Conservation (phyloP, 2,113 vertebrate species). For the Mus pahari region DNA sequence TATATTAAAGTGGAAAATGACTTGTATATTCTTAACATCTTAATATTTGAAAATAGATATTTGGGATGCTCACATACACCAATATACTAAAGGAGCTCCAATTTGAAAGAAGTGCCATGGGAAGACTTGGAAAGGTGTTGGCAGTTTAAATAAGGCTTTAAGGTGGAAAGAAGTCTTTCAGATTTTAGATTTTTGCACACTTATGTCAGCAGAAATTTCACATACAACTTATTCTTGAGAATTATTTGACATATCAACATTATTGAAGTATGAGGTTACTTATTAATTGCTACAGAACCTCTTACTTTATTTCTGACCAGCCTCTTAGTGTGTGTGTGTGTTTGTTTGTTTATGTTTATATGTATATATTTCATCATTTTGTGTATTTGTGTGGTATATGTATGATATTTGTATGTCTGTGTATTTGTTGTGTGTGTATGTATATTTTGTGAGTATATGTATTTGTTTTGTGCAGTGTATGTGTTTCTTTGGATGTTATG, state of each 20-base stretch:
- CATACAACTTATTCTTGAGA: background rate
- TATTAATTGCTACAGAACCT: background rate
- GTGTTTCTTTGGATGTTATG: too few relatives aligned
- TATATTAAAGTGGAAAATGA: background rate
- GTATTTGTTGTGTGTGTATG: too few relatives aligned
- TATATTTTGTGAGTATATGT: too few relatives aligned
- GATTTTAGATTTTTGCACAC: background rate
- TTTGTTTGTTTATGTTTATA: background rate
- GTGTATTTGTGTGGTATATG: background rate
- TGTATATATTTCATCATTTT: rapidly evolving
- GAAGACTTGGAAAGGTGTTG: background rate
- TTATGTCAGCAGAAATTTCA: background rate
- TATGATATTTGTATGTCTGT: too few relatives aligned
- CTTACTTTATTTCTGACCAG: background rate
- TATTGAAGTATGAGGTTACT: background rate
- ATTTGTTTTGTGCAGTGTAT: too few relatives aligned
- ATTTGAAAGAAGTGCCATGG: background rate
- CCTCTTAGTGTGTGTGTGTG: background rate
- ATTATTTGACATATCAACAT: background rate
- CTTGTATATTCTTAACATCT: background rate
- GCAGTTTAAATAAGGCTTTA: background rate
- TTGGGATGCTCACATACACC: background rate
- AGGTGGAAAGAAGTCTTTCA: background rate
- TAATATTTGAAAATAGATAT: background rate
- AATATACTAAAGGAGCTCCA: background rate